Conservation (phyloP, 2,797 vertebrate species). For the Anas bahamensis region DNA sequence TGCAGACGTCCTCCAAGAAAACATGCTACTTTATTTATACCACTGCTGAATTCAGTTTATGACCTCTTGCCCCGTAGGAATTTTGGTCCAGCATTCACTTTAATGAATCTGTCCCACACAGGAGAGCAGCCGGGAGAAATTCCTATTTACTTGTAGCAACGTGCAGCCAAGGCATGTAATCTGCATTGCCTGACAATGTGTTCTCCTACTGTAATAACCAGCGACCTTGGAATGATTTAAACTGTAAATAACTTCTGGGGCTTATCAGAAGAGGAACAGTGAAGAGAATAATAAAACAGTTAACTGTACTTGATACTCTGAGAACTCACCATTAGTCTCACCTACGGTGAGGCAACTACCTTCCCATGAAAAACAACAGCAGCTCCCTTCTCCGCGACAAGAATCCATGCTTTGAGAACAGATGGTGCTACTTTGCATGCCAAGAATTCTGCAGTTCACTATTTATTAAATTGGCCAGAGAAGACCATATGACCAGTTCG, state of each 20-base stretch:
- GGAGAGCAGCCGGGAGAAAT: neutral
- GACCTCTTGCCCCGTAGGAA: neutral
- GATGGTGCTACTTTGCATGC: constrained; percentile 37
- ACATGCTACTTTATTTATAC: neutral
- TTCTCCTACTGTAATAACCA: neutral
- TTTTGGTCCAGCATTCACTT: neutral
- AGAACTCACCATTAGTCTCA: constrained; percentile 56
- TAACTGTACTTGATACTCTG: constrained; percentile 29
- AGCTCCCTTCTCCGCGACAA: constrained; percentile 21
- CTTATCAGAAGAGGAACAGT: constrained; percentile 40
- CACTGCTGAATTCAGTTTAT: neutral
- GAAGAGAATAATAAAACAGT: constrained; percentile 54
- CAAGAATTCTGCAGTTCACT: constrained; percentile 44
- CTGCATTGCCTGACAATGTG: constrained; percentile 16
- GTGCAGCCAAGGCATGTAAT: neutral
- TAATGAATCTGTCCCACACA: neutral
- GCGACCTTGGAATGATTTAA: constrained; percentile 46
- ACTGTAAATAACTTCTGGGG: constrained; percentile 56
- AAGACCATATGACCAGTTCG: neutral
- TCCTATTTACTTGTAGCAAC: neutral
- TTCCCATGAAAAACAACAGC: constrained; percentile 42
- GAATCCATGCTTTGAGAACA: constrained; percentile 47
- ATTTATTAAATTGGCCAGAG: constrained; percentile 11
- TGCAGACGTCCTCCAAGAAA: neutral
- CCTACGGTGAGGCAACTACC: constrained; percentile 25